Percentiles rank a stretch among this genome's conserved stretches.
Evolutionary conservation across 2,888 invertebrate genomes (phyloP).

Genomic region (Schrankia costaestrigalis): DNA sequence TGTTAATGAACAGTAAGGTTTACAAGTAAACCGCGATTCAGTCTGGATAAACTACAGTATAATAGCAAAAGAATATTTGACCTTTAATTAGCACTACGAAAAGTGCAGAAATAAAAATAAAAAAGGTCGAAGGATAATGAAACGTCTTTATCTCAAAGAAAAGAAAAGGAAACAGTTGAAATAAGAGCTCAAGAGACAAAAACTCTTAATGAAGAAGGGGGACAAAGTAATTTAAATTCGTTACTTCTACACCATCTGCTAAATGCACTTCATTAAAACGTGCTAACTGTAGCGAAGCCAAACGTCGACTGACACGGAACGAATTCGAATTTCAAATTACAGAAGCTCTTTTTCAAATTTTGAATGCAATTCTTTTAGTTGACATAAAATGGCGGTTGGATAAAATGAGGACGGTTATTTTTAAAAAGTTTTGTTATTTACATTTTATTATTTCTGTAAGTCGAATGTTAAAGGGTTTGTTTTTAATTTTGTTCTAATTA

Average conservation of each 20-base stretch:
- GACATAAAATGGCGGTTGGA: too few species aligned
- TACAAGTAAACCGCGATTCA: slow-evolving; percentile 28
- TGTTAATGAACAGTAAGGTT: too few species aligned
- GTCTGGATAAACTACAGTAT: slow-evolving; percentile 16
- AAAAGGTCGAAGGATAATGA: slow-evolving; percentile 57
- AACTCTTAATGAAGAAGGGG: slow-evolving; percentile 51
- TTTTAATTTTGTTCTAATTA: too few species aligned
- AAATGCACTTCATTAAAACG: slow-evolving; percentile 68
- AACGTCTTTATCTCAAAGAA: slow-evolving; percentile 58
- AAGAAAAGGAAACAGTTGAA: slow-evolving; percentile 40
- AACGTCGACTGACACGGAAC: slow-evolving; percentile 43
- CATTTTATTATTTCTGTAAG: slow-evolving; percentile 18
- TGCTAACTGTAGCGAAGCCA: slow-evolving; percentile 48
- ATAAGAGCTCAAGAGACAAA: slow-evolving; percentile 40
- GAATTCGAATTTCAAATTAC: slow-evolving; percentile 65
- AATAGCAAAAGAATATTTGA: slow-evolving; percentile 30
- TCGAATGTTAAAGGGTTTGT: too few species aligned
- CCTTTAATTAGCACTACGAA: slow-evolving; percentile 51
- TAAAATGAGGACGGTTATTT: slow-evolving; percentile 24
- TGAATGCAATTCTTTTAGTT: slow-evolving; percentile 43
- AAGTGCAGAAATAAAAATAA: slow-evolving; percentile 32
- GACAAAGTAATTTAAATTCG: slow-evolving; percentile 62
- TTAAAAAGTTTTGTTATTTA: slow-evolving; percentile 17
- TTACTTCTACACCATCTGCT: slow-evolving; percentile 58
- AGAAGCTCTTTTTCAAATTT: slow-evolving; percentile 53